Conservation (phyloP, 2,113 vertebrate species). For the Perca flavescens region DNA sequence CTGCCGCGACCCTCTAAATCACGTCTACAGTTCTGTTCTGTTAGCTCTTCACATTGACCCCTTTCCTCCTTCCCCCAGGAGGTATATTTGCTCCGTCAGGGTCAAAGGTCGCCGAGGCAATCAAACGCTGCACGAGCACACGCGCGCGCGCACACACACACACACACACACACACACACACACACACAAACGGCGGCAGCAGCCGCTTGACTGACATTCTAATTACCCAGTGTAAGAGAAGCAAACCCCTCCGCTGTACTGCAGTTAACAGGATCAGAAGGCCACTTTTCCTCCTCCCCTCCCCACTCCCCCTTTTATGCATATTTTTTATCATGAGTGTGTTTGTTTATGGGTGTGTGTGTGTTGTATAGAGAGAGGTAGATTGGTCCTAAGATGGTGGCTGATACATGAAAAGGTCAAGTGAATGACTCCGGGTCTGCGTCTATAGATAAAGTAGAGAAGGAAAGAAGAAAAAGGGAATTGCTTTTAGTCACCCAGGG, state of each 20-base stretch:
- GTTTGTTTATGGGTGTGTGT: slow-evolving; percentile 15
- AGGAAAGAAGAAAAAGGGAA: slow-evolving; percentile 36
- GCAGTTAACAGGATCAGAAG: slow-evolving; percentile 64
- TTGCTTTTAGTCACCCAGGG: slow-evolving; percentile 60
- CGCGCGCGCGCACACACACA: slow-evolving; percentile 17
- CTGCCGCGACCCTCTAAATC: background rate
- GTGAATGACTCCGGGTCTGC: slow-evolving; percentile 45
- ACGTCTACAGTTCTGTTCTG: background rate
- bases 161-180: slow-evolving; percentile 5
- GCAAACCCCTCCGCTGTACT: slow-evolving; percentile 50
- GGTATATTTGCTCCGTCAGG: slow-evolving; percentile 31
- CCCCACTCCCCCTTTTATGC: slow-evolving; percentile 19
- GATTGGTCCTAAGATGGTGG: slow-evolving; percentile 32
- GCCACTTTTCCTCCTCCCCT: slow-evolving; percentile 53
- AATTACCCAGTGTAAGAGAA: slow-evolving; percentile 61
- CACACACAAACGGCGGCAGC: background rate
- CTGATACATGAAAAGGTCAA: slow-evolving; percentile 35
- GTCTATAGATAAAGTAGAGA: slow-evolving; percentile 52
- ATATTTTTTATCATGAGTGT: slow-evolving; percentile 36
- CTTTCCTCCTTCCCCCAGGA: background rate
- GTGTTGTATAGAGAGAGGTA: background rate
- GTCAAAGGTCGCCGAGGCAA: slow-evolving; percentile 60
- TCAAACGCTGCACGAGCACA: slow-evolving; percentile 32
- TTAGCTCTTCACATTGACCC: background rate
- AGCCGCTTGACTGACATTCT: slow-evolving; percentile 66